These are phyloP conservation scores for Microtus richardsoni DNA, from an alignment of 2,113 vertebrate species.

Conservation along the genomic window DNA sequence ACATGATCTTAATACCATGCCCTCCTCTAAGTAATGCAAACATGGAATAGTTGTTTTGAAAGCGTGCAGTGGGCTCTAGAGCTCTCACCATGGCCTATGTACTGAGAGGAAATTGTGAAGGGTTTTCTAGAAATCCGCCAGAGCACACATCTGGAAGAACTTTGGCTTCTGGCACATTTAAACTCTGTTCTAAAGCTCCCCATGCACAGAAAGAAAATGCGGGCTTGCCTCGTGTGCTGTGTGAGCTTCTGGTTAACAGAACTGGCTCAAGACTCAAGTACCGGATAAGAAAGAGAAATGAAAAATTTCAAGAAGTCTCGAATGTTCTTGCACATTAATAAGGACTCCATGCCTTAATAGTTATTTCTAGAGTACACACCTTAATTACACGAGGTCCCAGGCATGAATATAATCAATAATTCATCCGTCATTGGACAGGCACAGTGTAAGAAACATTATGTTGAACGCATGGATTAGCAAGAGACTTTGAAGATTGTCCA, in stretches of 20 bases:
- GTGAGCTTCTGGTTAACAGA: not conserved
- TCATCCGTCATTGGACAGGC: not conserved
- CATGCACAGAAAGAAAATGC: constrained; percentile 16
- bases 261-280: not conserved
- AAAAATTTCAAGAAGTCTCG: not conserved
- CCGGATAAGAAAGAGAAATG: constrained; percentile 42
- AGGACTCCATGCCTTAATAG: not conserved
- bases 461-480: constrained; percentile 12
- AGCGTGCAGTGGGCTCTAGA: constrained; percentile 26
- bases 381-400: not conserved
- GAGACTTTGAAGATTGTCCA: not conserved
- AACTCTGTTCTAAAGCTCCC: constrained; percentile 54
- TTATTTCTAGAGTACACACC: not conserved
- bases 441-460: not conserved
- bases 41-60: not conserved
- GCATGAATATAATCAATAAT: constrained; percentile 8
- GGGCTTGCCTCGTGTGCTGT: not conserved
- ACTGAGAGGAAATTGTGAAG: constrained; percentile 62
- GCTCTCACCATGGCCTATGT: not conserved
- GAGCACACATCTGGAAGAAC: constrained; percentile 84
- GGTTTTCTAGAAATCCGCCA: constrained; percentile 73
- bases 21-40: too few species aligned
- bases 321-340: constrained; percentile 15
- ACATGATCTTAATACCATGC: too few species aligned
- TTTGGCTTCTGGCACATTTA: constrained; percentile 79